phyloP scores from a whole-genome alignment of 2,888 invertebrate genomes.

The Metellina segmentata region DNA sequence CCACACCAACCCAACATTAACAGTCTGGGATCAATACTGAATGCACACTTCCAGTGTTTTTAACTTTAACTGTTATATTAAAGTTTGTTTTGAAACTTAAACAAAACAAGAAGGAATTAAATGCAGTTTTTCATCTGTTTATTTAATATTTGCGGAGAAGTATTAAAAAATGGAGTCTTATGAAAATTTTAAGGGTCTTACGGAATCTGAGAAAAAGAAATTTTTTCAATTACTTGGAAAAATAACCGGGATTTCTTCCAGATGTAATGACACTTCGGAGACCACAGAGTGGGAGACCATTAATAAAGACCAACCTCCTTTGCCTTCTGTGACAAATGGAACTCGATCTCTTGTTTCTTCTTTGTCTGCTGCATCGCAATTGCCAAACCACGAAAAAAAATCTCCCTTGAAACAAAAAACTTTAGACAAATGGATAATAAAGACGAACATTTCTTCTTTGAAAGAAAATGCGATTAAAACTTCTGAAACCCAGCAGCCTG shows the following conservation, averaged over 20 bases:
- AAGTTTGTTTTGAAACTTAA: background rate
- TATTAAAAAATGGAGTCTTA: background rate
- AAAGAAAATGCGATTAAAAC: background rate
- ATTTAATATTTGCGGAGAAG: no score
- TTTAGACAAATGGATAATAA: conserved; percentile 12
- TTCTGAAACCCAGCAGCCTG: background rate
- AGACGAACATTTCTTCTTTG: background rate
- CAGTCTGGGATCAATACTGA: no score
- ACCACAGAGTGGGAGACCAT: no score
- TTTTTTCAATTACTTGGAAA: background rate
- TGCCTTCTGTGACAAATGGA: background rate
- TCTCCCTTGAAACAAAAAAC: conserved; percentile 24
- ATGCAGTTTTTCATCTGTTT: background rate
- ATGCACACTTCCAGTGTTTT: background rate
- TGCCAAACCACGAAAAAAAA: background rate
- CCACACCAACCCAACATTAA: no score
- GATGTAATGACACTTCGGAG: background rate
- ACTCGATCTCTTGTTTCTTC: background rate
- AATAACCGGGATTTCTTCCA: background rate
- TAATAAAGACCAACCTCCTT: background rate
- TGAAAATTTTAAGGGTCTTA: background rate
- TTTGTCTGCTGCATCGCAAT: background rate
- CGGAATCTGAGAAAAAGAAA: background rate
- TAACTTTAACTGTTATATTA: background rate
- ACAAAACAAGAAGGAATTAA: background rate